phyloP scores from a whole-genome alignment of 2,888 invertebrate genomes.

The Synergus itoensis region DNA sequence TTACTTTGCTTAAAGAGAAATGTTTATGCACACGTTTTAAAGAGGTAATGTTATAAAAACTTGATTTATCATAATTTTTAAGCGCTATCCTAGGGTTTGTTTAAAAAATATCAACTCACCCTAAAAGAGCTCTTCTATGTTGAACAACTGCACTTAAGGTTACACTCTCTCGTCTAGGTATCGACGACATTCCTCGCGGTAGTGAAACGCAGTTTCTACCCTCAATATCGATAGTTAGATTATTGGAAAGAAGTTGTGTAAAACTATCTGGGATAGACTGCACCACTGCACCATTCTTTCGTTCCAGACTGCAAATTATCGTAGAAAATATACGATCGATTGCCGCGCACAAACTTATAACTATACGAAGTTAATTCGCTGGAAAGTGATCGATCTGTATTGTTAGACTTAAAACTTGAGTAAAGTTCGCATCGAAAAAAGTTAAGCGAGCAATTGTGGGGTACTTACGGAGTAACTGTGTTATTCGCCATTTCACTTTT shows the following conservation, averaged over 20 bases:
- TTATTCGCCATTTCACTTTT: slow-evolving; percentile 39
- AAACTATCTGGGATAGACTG: slow-evolving; percentile 48
- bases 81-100: background rate
- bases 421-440: slow-evolving; percentile 13
- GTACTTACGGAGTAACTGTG: slow-evolving; percentile 27
- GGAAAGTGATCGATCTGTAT: slow-evolving; percentile 37
- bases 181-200: slow-evolving; percentile 63
- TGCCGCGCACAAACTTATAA: slow-evolving; percentile 13
- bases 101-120: slow-evolving; percentile 56
- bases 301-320: slow-evolving; percentile 52
- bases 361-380: slow-evolving; percentile 20
- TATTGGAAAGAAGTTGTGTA: slow-evolving; percentile 52
- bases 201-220: slow-evolving; percentile 62
- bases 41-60: no score
- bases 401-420: slow-evolving; percentile 10
- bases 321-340: slow-evolving; percentile 23
- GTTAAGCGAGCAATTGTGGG: background rate
- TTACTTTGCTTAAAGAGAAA: background rate
- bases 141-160: slow-evolving; percentile 71
- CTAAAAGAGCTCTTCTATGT: slow-evolving; percentile 70
- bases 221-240: slow-evolving; percentile 65
- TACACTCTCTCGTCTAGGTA: slow-evolving; percentile 69
- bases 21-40: background rate
- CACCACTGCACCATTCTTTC: slow-evolving; percentile 47
- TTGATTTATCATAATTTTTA: no score